phyloP scores from a whole-genome alignment of 2,113 vertebrate species.

The Corythornis madagascariensis region DNA sequence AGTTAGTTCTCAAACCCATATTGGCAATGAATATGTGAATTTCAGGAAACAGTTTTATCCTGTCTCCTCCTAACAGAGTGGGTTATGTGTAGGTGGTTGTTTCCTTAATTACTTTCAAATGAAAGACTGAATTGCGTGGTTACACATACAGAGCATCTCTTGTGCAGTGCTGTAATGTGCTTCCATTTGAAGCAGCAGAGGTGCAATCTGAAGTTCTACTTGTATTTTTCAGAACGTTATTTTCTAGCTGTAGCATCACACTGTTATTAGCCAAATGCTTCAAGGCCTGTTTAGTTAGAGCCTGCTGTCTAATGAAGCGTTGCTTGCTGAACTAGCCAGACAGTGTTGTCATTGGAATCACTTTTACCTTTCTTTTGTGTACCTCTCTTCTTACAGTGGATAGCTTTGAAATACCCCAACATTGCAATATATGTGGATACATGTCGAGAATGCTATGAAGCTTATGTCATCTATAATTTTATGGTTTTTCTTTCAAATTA shows the following conservation, averaged over 20 bases:
- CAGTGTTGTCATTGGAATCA: neutral
- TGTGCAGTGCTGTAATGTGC: fast-evolving
- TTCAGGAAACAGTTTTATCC: neutral
- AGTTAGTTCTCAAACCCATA: neutral
- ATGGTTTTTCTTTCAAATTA: constrained; percentile 98
- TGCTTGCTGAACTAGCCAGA: neutral
- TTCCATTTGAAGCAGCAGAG: neutral
- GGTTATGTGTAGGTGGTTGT: neutral
- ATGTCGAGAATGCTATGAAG: constrained; percentile 98
- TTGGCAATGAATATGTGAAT: neutral
- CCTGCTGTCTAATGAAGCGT: neutral
- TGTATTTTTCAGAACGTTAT: neutral
- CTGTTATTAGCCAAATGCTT: neutral
- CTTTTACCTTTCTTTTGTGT: constrained; percentile 36
- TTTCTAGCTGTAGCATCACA: neutral
- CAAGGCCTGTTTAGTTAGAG: neutral
- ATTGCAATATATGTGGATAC: constrained; percentile 99
- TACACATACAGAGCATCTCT: neutral
- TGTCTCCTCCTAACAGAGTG: neutral
- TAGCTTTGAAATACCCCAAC: constrained; percentile 92
- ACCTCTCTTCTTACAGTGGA: constrained; percentile 84
- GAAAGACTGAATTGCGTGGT: neutral
- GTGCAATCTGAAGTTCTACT: neutral
- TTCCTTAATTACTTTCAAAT: neutral
- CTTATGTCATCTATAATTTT: constrained; percentile 99